These are phyloP conservation scores for Pteropus alecto DNA, from an alignment of 2,113 vertebrate species.

Conservation along the genomic window DNA sequence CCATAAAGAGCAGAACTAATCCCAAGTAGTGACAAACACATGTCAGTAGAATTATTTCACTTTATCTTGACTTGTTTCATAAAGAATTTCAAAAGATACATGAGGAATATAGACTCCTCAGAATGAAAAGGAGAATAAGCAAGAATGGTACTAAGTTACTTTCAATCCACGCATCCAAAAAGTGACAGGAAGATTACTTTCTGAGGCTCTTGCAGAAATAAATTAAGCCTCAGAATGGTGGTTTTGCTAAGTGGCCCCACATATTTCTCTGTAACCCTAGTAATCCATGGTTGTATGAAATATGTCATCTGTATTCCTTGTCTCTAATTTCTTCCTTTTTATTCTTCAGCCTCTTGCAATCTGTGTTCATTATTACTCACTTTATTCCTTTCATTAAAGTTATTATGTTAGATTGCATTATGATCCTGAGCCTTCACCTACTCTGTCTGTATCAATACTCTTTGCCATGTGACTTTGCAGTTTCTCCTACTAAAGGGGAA, in stretches of 20 bases:
- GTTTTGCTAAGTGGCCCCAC: not conserved
- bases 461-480: not conserved
- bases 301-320: not conserved
- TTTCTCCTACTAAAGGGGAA: not conserved
- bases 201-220: not conserved
- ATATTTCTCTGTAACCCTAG: not conserved
- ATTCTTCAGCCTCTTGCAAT: not conserved
- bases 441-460: fast-evolving
- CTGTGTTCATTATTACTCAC: not conserved
- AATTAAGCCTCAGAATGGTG: not conserved
- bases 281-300: not conserved
- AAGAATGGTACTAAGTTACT: not conserved
- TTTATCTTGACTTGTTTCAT: not conserved
- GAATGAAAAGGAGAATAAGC: not conserved
- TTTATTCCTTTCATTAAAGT: not conserved
- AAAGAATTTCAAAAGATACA: not conserved
- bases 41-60: not conserved
- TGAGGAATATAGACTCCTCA: not conserved
- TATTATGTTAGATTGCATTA: not conserved
- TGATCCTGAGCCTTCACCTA: not conserved
- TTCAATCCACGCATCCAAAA: not conserved
- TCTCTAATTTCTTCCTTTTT: not conserved
- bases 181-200: not conserved
- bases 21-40: not conserved
- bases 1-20: not conserved